These are phyloP conservation scores for Trypoxylus dichotomus DNA, from an alignment of 1,140 invertebrate genomes.

Conservation along the genomic window DNA sequence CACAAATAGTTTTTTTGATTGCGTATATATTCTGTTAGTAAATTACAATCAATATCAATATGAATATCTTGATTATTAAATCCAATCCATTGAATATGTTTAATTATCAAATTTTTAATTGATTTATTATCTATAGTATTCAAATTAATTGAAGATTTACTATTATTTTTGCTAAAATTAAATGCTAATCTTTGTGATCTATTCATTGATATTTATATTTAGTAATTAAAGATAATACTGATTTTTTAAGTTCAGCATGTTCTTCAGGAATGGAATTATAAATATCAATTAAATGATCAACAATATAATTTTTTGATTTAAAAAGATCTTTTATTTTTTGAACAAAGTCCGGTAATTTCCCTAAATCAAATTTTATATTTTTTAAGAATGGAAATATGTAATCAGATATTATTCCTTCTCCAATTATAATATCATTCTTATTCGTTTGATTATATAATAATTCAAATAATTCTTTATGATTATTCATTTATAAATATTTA, in stretches of 20 bases:
- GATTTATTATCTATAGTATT: neutral
- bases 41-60: neutral
- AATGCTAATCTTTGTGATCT: neutral
- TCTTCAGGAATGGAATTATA: neutral
- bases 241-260: slow-evolving; percentile 2
- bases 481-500: slow-evolving; percentile 18
- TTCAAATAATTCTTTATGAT: slow-evolving; percentile 17
- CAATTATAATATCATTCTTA: slow-evolving; percentile 19
- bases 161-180: too few species aligned
- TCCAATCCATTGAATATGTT: too few species aligned
- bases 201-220: slow-evolving; percentile 11
- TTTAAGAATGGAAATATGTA: too few species aligned
- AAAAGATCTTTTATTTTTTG: too few species aligned
- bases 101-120: too few species aligned
- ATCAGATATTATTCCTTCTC: too few species aligned
- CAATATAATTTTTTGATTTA: too few species aligned
- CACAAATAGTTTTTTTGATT: neutral
- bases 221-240: neutral
- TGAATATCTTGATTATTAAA: neutral
- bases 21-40: too few species aligned
- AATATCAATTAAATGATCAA: neutral
- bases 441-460: slow-evolving; percentile 16
- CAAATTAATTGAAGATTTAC: neutral
- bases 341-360: too few species aligned
- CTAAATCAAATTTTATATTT: too few species aligned